Base-by-base conservation (phyloP, 2,888 invertebrate genomes). In the Callinectes sapidus region DNA sequence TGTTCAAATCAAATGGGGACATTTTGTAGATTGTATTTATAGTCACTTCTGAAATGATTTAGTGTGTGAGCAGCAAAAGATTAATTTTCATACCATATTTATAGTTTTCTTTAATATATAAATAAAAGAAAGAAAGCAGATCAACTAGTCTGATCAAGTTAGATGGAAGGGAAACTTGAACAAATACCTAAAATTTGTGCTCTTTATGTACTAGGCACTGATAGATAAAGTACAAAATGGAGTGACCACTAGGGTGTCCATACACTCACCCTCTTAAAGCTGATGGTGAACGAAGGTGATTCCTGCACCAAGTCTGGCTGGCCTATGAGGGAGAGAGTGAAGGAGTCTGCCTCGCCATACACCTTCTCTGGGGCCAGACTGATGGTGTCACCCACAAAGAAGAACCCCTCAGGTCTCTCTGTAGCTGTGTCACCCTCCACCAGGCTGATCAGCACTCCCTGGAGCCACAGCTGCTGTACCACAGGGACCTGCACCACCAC, bases 1-100 rank as follows among this genome's bases (percentile, higher is more conserved):
- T 14, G 39, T 39, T 10, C 35, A 39, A n/a, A 77, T 61, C 1
- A 61, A 55, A 66, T 35, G 61, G 32, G 32, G 32, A 10, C 1
- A 28, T n/a, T 89, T 61, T 66, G 66, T 14, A 92, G 16, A 42
- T n/a, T 54, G 8, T 90, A 90, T 8, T 87, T 55, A n/a, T 90
- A 90, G 39, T 92, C 87, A 55, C 92, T 90, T 77, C 92, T 90
- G 81, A 18, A 66, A 81, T 1, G 23, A 39, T n/a, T 10, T 8
- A 55, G 23, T 71, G 6, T 5, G 71, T 28, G 1, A 13, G 0
- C 10, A 71, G 28, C 28, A 71, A 71, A 13, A 71, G 5, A 28
- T 28, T n/a, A 6, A 71, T 71, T 71, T 71, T 18, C 8, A 28
- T 8, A 71, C 23, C 61, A 10, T 71, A 28, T 5, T 61, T 61